Conservation (phyloP, 2,888 invertebrate genomes). For the Drosophila emarginata region DNA sequence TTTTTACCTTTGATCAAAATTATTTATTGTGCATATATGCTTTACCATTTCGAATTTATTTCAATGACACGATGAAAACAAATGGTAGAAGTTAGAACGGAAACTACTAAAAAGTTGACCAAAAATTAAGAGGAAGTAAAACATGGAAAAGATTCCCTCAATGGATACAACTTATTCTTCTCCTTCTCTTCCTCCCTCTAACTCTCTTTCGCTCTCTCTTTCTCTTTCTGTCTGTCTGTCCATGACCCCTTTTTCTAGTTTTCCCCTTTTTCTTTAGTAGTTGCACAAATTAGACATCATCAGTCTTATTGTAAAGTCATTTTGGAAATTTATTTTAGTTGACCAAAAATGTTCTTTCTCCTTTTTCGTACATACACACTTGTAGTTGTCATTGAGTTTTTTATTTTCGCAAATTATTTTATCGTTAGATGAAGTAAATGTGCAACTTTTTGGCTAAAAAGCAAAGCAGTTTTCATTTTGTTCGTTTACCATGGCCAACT, state of each 20-base stretch:
- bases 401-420: slow-evolving; percentile 33
- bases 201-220: not conserved
- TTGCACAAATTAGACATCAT: slow-evolving; percentile 5
- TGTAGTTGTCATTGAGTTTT: not conserved
- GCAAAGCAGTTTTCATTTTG: slow-evolving; percentile 7
- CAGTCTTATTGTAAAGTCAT: slow-evolving; percentile 22
- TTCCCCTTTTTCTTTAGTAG: slow-evolving; percentile 10
- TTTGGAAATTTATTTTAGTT: slow-evolving; percentile 23
- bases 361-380: not conserved
- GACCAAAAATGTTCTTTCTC: not conserved
- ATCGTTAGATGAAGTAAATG: slow-evolving; percentile 44
- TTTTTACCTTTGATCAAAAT: no score
- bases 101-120: not conserved
- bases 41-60: no score
- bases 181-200: no score
- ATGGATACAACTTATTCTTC: not conserved
- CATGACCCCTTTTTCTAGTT: no score
- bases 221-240: slow-evolving; percentile 2
- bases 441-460: slow-evolving; percentile 29
- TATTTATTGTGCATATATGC: no score
- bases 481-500: slow-evolving; percentile 44
- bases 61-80: no score
- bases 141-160: not conserved
- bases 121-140: not conserved
- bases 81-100: not conserved